Base-by-base conservation (phyloP, 2,797 vertebrate species). In the Centropyge bicolor region DNA sequence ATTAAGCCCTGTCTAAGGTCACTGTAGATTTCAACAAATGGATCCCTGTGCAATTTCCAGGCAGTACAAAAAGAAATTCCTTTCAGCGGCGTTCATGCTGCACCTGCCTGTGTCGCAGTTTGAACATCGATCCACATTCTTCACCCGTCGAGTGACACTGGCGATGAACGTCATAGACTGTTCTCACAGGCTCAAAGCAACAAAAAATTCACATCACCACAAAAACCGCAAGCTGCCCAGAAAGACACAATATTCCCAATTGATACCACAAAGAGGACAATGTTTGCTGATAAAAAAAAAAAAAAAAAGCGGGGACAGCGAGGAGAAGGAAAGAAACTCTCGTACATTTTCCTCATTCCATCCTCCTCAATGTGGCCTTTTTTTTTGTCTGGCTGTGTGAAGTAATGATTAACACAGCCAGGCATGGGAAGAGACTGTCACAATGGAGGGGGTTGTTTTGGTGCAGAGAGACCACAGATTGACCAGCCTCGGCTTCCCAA, bases 381-480 rank as follows among this genome's bases (percentile, higher is more conserved):
- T 81, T 85, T 81, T 89, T 67, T 89, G 76, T 92, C 78, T 91
- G 88, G 86, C 86, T 76, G 48, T 80, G 67, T 20, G 81, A 89
- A 92, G 80, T 97, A 97, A 98, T 97, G 93, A 99, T 97, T 97
- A 96, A 97, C 96, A 0, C 76, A 43, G 76, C 45, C 71, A 77
- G 85, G 70, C 95, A 95, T 97, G 97, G 95, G 96, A 97, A 97
- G 91, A 86, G 78, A 86, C 35, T 38, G 38, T 86, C 90, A 97
- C 97, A 97, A 96, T 97, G 90, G 92, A 86, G 62, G 92, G 74
- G 86, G 90, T 95, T 98, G 96, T 98, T 93, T 86, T 86, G 88
- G 84, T 80, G 74, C 48, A 63, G 48, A 76, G 74, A 72, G n/a
- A 38, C 65, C 62, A 60, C 55, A 16, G 40, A 80, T 78, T 85